Conservation (phyloP, 2,888 invertebrate genomes). For the Leuctra nigra region DNA sequence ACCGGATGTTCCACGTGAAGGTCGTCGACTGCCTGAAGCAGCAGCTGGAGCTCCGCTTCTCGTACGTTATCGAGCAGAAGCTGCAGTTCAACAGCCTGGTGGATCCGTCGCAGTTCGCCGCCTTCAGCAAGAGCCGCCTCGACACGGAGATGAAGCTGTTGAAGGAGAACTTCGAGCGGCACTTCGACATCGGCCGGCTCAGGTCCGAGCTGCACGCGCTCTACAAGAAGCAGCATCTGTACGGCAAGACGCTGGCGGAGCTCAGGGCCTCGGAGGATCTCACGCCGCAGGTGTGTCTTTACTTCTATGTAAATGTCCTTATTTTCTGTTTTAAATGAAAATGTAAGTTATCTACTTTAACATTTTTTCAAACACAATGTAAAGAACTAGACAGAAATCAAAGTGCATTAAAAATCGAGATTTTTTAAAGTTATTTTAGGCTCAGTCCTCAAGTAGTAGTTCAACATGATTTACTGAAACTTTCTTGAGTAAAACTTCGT, state of each 20-base stretch:
- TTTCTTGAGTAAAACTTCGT: too few species aligned
- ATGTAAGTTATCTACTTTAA: background rate
- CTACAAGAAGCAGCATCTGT: background rate
- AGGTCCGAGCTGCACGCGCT: constrained; percentile 4
- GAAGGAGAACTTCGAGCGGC: constrained; percentile 1
- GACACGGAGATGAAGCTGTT: constrained; percentile 1
- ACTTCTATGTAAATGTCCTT: too few species aligned
- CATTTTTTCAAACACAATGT: too few species aligned
- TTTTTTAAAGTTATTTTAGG: background rate
- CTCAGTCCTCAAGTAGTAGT: too few species aligned
- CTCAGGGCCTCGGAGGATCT: background rate
- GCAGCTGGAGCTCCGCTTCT: constrained; percentile 5
- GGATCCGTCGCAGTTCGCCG: background rate
- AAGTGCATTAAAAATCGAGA: too few species aligned
- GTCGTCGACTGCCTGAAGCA: constrained; percentile 2
- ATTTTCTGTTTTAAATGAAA: too few species aligned
- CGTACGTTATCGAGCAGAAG: background rate
- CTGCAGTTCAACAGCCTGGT: constrained; percentile 11
- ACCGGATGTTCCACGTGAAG: constrained; percentile 1
- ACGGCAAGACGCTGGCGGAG: background rate
- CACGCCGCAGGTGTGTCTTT: too few species aligned
- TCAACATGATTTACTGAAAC: too few species aligned
- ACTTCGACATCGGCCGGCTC: constrained; percentile 7
- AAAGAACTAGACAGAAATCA: too few species aligned
- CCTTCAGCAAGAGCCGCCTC: background rate